A percentile compares a stretch with the other conserved stretches of the same genome.
phyloP scores from a whole-genome alignment of 37 sponge, comb jelly and placozoan genomes.

The Halisarca cf. caerulea region DNA sequence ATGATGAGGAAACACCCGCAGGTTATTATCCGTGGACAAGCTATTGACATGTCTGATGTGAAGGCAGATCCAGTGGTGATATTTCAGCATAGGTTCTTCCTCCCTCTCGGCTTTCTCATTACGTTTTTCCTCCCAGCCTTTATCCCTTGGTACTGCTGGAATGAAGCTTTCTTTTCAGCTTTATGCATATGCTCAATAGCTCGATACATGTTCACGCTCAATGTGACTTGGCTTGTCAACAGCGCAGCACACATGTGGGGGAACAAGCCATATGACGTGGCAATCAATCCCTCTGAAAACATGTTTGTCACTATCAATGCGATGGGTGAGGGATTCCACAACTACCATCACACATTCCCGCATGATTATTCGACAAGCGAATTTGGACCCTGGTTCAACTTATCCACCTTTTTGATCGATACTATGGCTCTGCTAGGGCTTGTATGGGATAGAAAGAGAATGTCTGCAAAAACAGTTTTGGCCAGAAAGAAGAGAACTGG shows the following conservation, averaged over 20 bases:
- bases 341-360: conserved; percentile 98
- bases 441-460: conserved; percentile 70
- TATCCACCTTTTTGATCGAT: conserved; percentile 94
- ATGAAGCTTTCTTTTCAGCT: conserved; percentile 54
- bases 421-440: conserved; percentile 75
- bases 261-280: conserved; percentile 72
- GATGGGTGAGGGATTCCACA: conserved; percentile 98
- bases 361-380: conserved; percentile 96
- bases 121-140: conserved; percentile 50
- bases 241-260: conserved; percentile 97
- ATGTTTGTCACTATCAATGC: conserved; percentile 75
- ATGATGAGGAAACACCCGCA: conserved; percentile 93
- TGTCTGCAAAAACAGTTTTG: conserved; percentile 52
- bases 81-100: conserved; percentile 88
- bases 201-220: conserved; percentile 84
- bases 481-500: conserved; percentile 48
- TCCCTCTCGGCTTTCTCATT: conserved; percentile 51
- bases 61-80: conserved; percentile 75
- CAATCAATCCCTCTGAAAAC: conserved; percentile 91
- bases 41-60: conserved; percentile 85
- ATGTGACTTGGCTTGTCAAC: conserved; percentile 98
- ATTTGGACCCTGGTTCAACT: conserved; percentile 79
- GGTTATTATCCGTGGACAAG: conserved; percentile 77
- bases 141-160: conserved; percentile 62
- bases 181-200: conserved; percentile 32